Evolutionary conservation across 2,113 vertebrate species (phyloP).

Genomic region (Trinectes maculatus): DNA sequence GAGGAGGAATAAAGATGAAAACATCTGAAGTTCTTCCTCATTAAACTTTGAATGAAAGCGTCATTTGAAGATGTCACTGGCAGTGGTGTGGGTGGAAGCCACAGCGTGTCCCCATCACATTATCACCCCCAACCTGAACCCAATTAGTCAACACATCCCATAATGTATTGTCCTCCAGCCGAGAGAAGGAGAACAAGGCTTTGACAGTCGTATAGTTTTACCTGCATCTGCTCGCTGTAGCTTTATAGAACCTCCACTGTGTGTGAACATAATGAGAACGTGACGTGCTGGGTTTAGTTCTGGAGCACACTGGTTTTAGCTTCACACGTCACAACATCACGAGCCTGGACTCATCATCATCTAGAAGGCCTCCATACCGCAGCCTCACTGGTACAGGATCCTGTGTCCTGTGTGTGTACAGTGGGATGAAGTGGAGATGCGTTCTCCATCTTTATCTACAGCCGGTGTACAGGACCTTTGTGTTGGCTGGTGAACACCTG

Average conservation of each 20-base stretch:
- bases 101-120: background rate
- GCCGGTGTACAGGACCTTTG: background rate
- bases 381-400: too few relatives aligned
- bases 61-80: background rate
- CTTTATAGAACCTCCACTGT: too few relatives aligned
- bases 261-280: too few relatives aligned
- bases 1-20: background rate
- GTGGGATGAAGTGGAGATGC: too few relatives aligned
- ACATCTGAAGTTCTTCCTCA: background rate
- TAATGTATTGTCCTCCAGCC: background rate
- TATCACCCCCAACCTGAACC: background rate
- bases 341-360: too few relatives aligned
- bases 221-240: too few relatives aligned
- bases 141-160: background rate
- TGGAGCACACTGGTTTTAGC: too few relatives aligned
- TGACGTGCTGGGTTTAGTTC: too few relatives aligned
- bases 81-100: background rate
- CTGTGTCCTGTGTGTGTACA: too few relatives aligned
- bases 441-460: background rate
- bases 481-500: background rate
- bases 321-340: too few relatives aligned
- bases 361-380: too few relatives aligned
- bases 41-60: background rate
- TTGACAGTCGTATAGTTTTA: too few relatives aligned
- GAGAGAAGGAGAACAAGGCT: background rate